phyloP scores from a whole-genome alignment of 1,140 invertebrate genomes.

The Hestina assimilis region DNA sequence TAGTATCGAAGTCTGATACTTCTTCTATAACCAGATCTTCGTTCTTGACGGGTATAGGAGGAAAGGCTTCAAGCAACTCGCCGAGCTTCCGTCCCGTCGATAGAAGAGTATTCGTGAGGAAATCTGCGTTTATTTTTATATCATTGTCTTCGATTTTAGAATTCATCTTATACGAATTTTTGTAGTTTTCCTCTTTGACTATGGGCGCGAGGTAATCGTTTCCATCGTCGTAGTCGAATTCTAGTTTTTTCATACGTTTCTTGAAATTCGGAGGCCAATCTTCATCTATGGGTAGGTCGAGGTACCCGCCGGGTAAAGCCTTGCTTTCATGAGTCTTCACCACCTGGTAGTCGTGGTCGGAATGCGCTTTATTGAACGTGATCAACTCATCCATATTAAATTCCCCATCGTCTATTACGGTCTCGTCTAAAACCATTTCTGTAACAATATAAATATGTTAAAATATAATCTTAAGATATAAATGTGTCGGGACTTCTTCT shows the following conservation, averaged over 20 bases:
- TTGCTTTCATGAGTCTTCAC: slow-evolving; percentile 52
- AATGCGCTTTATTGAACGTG: slow-evolving; percentile 66
- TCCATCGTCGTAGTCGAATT: slow-evolving; percentile 69
- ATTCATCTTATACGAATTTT: slow-evolving; percentile 45
- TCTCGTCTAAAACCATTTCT: slow-evolving; percentile 67
- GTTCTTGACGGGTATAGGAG: slow-evolving; percentile 60
- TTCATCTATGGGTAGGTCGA: slow-evolving; percentile 73
- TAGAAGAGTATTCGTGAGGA: slow-evolving; percentile 52
- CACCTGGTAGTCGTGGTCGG: slow-evolving; percentile 74
- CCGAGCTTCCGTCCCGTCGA: slow-evolving; percentile 58
- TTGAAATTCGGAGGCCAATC: slow-evolving; percentile 68
- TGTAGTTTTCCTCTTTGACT: slow-evolving; percentile 67
- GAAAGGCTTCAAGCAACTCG: slow-evolving; percentile 50
- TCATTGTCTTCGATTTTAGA: slow-evolving; percentile 39
- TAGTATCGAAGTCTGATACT: slow-evolving; percentile 53
- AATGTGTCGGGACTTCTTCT: no score
- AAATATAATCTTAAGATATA: no score
- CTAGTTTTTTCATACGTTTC: slow-evolving; percentile 66
- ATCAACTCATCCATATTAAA: slow-evolving; percentile 74
- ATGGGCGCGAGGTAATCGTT: slow-evolving; percentile 61
- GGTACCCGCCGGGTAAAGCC: slow-evolving; percentile 53
- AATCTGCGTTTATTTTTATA: slow-evolving; percentile 35
- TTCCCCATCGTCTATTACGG: slow-evolving; percentile 70
- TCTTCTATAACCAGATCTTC: slow-evolving; percentile 67
- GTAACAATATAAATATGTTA: slow-evolving; percentile 28